Percentiles rank a stretch among this genome's conserved stretches.
Conservation (phyloP, 2,888 invertebrate genomes). For the Drosophila demipolita region DNA sequence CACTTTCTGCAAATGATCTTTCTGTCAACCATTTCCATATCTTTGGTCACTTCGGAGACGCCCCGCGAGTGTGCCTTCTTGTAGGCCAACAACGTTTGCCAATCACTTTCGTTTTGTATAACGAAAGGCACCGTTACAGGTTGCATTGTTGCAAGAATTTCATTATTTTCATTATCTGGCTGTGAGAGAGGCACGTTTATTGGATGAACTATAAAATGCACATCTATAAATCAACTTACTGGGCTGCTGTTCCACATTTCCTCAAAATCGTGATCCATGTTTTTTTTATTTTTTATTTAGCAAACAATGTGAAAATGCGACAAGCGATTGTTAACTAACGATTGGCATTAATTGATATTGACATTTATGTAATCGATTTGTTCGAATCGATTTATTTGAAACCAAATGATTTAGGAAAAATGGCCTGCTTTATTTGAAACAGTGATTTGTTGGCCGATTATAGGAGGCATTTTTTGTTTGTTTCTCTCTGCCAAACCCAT, state of each 20-base stretch:
- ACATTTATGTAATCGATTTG: too few species aligned
- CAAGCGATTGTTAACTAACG: not conserved
- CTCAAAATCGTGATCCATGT: constrained; percentile 39
- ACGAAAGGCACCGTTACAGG: constrained; percentile 19
- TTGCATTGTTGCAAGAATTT: constrained; percentile 43
- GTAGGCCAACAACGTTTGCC: constrained; percentile 28
- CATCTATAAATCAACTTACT: constrained; percentile 20
- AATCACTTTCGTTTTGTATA: constrained; percentile 19
- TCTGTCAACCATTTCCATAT: constrained; percentile 38
- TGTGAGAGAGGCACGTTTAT: not conserved
- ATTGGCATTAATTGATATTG: not conserved
- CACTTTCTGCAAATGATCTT: constrained; percentile 56
- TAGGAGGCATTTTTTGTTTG: constrained; percentile 5
- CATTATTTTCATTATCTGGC: not conserved
- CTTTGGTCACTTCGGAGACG: not conserved
- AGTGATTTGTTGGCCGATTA: not conserved
- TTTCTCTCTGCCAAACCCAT: not conserved
- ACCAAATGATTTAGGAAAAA: not conserved
- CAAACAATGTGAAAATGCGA: not conserved
- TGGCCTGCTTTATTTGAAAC: not conserved
- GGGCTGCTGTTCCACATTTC: constrained; percentile 28
- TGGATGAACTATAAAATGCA: not conserved
- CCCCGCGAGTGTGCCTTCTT: constrained; percentile 26
- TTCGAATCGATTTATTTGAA: not conserved
- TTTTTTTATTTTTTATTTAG: not conserved